These are phyloP conservation scores for Trisateles emortualis DNA, from an alignment of 2,888 invertebrate genomes.

Conservation along the genomic window DNA sequence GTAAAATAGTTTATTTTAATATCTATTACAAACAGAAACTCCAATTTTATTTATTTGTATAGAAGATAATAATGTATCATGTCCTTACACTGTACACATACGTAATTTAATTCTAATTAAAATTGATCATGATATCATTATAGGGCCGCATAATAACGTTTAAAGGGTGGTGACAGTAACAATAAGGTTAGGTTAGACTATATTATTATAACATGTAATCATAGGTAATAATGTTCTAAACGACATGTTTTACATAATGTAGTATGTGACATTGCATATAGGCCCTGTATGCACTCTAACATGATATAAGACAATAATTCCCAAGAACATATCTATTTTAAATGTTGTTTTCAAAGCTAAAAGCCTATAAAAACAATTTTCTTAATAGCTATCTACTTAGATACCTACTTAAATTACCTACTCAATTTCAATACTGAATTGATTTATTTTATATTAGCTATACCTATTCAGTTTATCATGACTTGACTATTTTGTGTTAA, in stretches of 20 bases:
- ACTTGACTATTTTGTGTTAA: conserved; percentile 2
- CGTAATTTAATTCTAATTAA: background rate
- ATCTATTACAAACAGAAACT: too few relatives aligned
- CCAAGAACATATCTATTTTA: conserved; percentile 15
- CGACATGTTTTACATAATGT: conserved; percentile 55
- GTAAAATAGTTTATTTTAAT: too few relatives aligned
- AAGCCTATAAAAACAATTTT: conserved; percentile 2
- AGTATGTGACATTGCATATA: conserved; percentile 37
- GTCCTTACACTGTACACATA: background rate
- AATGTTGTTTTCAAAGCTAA: conserved; percentile 1
- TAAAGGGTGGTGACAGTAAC: conserved; percentile 43
- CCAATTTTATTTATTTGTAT: too few relatives aligned
- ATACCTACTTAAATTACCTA: too few relatives aligned
- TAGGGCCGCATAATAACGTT: conserved; percentile 46
- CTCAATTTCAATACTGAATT: conserved; percentile 3
- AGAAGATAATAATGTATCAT: too few relatives aligned
- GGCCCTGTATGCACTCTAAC: conserved; percentile 15
- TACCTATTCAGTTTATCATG: background rate
- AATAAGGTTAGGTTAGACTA: conserved; percentile 56
- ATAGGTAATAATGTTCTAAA: conserved; percentile 41
- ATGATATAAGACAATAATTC: conserved; percentile 14
- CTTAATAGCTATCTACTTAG: conserved; percentile 3
- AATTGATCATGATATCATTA: conserved; percentile 20
- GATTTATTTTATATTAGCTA: background rate
- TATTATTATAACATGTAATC: conserved; percentile 51